These are phyloP conservation scores for Galbula dea DNA, from an alignment of 2,113 vertebrate species.

Conservation along the genomic window DNA sequence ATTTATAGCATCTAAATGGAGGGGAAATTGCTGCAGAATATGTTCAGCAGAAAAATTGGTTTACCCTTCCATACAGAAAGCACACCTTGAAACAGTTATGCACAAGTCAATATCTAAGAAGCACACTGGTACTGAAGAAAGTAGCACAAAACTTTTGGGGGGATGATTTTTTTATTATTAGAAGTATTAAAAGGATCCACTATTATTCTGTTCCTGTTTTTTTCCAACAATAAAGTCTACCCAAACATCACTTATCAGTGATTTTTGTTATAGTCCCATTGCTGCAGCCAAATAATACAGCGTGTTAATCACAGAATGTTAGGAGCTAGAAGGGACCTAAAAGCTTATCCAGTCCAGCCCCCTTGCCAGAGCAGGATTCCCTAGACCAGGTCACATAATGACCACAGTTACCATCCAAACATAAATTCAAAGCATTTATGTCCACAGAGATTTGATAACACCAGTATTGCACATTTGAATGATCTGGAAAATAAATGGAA, in stretches of 20 bases:
- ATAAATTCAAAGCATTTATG: background rate
- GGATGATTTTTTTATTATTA: background rate
- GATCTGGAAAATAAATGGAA: background rate
- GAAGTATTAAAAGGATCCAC: background rate
- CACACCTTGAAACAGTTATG: background rate
- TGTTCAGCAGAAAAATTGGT: background rate
- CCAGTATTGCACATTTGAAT: background rate
- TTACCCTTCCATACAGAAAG: background rate
- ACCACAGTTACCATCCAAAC: background rate
- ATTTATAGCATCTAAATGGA: background rate
- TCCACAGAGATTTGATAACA: background rate
- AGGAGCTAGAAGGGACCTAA: no score
- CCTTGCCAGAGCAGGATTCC: no score
- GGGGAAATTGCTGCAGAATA: background rate
- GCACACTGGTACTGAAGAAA: background rate
- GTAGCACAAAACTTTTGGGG: background rate
- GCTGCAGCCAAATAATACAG: background rate
- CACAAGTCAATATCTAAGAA: background rate
- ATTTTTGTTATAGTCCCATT: background rate
- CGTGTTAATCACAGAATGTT: no score
- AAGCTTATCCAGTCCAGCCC: no score
- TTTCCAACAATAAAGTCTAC: background rate
- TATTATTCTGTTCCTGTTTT: background rate
- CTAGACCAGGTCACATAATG: no score
- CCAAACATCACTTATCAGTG: background rate